These are phyloP conservation scores for Parnassius apollo DNA, from an alignment of 2,888 invertebrate genomes.

Conservation along the genomic window DNA sequence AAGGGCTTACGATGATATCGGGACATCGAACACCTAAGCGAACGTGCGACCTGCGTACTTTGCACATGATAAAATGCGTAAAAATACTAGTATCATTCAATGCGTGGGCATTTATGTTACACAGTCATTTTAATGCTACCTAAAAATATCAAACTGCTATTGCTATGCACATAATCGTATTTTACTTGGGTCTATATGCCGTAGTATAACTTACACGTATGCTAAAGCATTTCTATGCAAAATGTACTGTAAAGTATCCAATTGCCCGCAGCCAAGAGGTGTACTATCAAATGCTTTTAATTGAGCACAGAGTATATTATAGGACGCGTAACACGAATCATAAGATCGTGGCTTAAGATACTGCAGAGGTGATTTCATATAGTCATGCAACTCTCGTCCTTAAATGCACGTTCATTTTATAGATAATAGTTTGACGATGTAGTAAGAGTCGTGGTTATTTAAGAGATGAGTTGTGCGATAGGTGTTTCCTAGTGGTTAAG, in stretches of 20 bases:
- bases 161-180: background rate
- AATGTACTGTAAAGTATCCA: constrained; percentile 22
- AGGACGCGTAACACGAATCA: constrained; percentile 29
- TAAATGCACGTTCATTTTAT: background rate
- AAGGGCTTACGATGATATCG: no score
- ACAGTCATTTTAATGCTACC: no score
- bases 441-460: background rate
- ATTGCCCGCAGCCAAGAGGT: constrained; percentile 10
- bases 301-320: constrained; percentile 34
- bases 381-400: constrained; percentile 4
- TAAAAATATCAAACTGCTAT: no score
- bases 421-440: constrained; percentile 3
- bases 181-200: background rate
- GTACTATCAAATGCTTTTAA: constrained; percentile 29
- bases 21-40: no score
- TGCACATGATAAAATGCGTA: no score
- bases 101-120: no score
- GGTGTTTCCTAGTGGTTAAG: constrained; percentile 18
- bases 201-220: constrained; percentile 7
- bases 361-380: constrained; percentile 1
- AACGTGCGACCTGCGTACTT: no score
- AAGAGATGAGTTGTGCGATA: constrained; percentile 13
- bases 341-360: constrained; percentile 24
- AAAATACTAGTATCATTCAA: no score
- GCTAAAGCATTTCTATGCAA: constrained; percentile 27